Evolutionary conservation across 2,113 vertebrate species (phyloP).

Genomic region (Panurus biarmicus): DNA sequence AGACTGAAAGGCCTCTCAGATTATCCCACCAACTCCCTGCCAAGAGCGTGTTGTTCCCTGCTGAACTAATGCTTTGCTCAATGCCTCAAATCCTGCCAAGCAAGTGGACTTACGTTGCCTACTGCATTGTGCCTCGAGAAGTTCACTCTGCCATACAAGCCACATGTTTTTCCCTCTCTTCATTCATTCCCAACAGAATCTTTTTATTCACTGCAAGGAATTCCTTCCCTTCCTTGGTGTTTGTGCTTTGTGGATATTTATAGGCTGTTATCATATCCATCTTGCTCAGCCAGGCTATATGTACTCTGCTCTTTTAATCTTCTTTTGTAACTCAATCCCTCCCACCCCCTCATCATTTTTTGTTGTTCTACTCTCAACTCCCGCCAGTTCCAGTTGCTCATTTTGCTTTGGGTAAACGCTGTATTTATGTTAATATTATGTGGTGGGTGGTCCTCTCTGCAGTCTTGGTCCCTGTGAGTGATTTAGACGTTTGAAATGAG

Average conservation of each 20-base stretch:
- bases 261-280: slow-evolving; percentile 41
- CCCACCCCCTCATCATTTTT: slow-evolving; percentile 18
- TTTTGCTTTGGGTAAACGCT: neutral
- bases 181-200: slow-evolving; percentile 35
- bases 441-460: slow-evolving; percentile 46
- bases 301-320: neutral
- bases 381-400: neutral
- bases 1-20: slow-evolving; percentile 15
- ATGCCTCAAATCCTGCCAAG: slow-evolving; percentile 5
- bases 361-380: neutral
- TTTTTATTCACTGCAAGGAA: slow-evolving; percentile 19
- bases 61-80: neutral
- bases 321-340: slow-evolving; percentile 6
- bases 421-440: slow-evolving; percentile 32
- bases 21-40: neutral
- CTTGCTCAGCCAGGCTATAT: neutral
- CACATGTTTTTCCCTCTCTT: slow-evolving; percentile 10
- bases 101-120: neutral
- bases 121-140: neutral
- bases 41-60: neutral
- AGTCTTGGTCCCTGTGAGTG: neutral
- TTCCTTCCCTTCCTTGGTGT: slow-evolving; percentile 34
- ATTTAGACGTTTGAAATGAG: slow-evolving; percentile 30
- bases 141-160: neutral
- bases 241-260: slow-evolving; percentile 56